Percentiles rank a stretch among this genome's conserved stretches.
Evolutionary conservation across 2,113 vertebrate species (phyloP).

Genomic region (human (Homo sapiens)): GRCh38 chr18:35513001-35513500

Average conservation of each 20-base stretch:
- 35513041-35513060: not conserved
- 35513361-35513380: not conserved
- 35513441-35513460: not conserved
- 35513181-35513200: not conserved
- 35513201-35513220: not conserved
- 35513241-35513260: not conserved
- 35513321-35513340: not conserved
- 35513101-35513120: not conserved
- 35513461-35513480: not conserved
- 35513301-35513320: not conserved
- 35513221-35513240: not conserved
- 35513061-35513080: not conserved
- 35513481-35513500: not conserved
- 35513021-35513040: not conserved
- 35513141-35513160: not conserved
- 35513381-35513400: not conserved
- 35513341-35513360: not conserved
- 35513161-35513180: not conserved
- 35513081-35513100: not conserved
- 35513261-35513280: not conserved
- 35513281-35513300: not conserved
- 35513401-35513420: not conserved
- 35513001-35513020: not conserved
- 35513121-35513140: not conserved
- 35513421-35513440: not conserved